Conservation (phyloP, 37 sponge, comb jelly and placozoan species). For the Halichondria panicea region DNA sequence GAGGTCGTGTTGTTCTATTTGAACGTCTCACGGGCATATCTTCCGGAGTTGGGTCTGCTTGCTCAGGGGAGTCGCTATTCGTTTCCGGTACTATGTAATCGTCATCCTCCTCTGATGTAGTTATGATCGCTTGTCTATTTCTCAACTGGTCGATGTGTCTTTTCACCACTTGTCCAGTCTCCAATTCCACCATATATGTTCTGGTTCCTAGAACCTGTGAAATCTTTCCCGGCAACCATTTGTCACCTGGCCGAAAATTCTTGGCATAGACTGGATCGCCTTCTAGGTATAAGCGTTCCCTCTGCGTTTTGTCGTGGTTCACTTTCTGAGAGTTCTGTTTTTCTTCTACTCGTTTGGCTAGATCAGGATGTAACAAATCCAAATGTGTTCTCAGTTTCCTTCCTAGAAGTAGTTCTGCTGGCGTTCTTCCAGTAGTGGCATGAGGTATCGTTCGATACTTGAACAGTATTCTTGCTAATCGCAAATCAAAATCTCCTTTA, state of each 20-base stretch:
- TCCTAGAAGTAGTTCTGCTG: slow-evolving; percentile 46
- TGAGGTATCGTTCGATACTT: slow-evolving; percentile 32
- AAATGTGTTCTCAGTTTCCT: slow-evolving; percentile 23
- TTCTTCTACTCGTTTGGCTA: neutral
- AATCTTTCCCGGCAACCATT: slow-evolving; percentile 21
- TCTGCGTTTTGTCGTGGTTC: neutral
- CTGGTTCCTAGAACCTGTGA: neutral
- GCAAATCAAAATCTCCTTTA: neutral
- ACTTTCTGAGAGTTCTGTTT: slow-evolving; percentile 21
- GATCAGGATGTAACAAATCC: slow-evolving; percentile 36
- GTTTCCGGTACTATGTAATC: no score
- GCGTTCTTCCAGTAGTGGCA: slow-evolving; percentile 27
- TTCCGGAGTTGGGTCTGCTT: no score
- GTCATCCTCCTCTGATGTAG: no score
- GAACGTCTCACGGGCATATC: no score
- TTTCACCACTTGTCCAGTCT: neutral
- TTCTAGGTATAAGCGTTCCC: neutral
- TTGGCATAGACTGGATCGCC: slow-evolving; percentile 23
- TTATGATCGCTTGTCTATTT: neutral
- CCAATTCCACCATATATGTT: slow-evolving; percentile 3
- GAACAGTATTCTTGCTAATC: slow-evolving; percentile 37
- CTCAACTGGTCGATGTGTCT: slow-evolving; percentile 32
- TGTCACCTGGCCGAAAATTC: slow-evolving; percentile 13
- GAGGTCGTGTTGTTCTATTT: no score
- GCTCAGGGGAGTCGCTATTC: no score